Evolutionary conservation across 2,113 vertebrate genomes (phyloP).

Genomic region (Sorex fumeus): DNA sequence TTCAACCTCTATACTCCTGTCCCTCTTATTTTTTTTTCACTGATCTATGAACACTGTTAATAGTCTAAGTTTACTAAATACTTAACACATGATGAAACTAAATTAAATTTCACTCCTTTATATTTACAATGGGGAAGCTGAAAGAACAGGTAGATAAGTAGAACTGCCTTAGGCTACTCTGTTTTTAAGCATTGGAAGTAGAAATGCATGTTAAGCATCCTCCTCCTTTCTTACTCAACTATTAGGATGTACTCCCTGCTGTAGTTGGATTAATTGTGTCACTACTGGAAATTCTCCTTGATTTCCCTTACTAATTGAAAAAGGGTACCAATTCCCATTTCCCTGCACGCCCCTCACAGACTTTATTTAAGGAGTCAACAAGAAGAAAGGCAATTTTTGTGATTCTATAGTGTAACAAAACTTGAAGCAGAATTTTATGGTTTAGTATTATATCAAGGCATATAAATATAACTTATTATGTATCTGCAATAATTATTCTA

Average conservation of each 20-base stretch:
- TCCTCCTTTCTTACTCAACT: constrained; percentile 39
- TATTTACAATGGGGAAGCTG: not conserved
- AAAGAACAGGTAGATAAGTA: constrained; percentile 1
- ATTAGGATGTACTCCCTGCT: constrained; percentile 59
- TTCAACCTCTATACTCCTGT: not conserved
- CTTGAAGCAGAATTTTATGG: not conserved
- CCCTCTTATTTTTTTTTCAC: not conserved
- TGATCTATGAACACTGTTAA: not conserved
- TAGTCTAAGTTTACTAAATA: constrained; percentile 21
- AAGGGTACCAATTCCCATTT: constrained; percentile 53
- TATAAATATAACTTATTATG: not conserved
- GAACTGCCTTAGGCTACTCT: not conserved
- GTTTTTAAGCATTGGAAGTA: constrained; percentile 39
- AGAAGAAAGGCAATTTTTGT: constrained; percentile 60
- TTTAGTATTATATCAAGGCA: not conserved
- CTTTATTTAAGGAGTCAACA: constrained; percentile 63
- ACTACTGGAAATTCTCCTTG: constrained; percentile 72
- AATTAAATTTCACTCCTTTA: constrained; percentile 31
- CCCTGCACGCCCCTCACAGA: constrained; percentile 3
- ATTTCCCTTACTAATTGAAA: constrained; percentile 76
- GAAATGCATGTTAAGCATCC: not conserved
- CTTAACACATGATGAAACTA: not conserved
- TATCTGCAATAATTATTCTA: constrained; percentile 19
- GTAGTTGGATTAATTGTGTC: constrained; percentile 75
- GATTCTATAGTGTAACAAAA: constrained; percentile 6